Evolutionary conservation across 2,797 vertebrate species (phyloP).

Genomic region (Cyclura pinguis): DNA sequence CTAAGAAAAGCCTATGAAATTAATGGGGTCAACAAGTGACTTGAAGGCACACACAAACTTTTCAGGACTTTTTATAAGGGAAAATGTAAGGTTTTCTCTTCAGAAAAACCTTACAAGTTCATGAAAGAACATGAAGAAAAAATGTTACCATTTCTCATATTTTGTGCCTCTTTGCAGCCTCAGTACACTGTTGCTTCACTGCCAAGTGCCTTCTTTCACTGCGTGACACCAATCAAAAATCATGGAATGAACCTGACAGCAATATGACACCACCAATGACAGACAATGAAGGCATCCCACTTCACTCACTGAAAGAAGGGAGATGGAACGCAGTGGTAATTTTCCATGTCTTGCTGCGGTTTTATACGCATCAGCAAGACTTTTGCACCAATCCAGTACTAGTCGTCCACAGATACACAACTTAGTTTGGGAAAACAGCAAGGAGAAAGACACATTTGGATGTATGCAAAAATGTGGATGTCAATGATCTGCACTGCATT

Average conservation of each 20-base stretch:
- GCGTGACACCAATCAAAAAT: neutral
- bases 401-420: neutral
- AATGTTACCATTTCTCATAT: too few species aligned
- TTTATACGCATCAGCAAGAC: neutral
- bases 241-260: neutral
- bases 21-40: too few species aligned
- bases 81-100: neutral
- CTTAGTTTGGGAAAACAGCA: neutral
- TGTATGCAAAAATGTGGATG: neutral
- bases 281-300: neutral
- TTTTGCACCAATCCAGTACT: neutral
- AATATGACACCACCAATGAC: neutral
- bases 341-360: neutral
- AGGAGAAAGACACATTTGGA: neutral
- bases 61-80: slow-evolving; percentile 21
- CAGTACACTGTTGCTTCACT: neutral
- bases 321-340: neutral
- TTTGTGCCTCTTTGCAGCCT: neutral
- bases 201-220: neutral
- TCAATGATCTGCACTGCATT: slow-evolving; percentile 6
- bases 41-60: too few species aligned
- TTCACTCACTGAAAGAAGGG: neutral
- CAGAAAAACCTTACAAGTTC: too few species aligned
- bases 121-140: too few species aligned
- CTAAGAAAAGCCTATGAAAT: too few species aligned